phyloP scores from a whole-genome alignment of 2,888 invertebrate genomes.

The Gibbula magus region DNA sequence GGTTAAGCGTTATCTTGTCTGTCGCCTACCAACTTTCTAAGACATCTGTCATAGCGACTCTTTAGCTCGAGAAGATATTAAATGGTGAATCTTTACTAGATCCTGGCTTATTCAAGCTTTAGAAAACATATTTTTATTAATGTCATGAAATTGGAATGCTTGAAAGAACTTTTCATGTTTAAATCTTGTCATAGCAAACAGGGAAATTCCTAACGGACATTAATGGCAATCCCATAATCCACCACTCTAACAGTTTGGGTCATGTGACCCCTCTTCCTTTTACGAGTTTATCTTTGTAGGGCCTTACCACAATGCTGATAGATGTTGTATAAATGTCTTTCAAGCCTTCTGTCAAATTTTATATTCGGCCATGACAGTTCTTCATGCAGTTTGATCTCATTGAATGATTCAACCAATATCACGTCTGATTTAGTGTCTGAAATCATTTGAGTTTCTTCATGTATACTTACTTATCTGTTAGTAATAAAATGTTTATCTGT shows the following conservation, averaged over 20 bases:
- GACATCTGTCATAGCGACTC: neutral
- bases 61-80: slow-evolving; percentile 7
- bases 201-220: neutral
- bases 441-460: no score
- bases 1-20: neutral
- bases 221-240: neutral
- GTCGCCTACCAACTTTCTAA: neutral
- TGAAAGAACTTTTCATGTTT: neutral
- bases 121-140: slow-evolving; percentile 19
- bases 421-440: no score
- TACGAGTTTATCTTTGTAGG: neutral
- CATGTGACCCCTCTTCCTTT: slow-evolving; percentile 10
- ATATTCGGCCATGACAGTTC: no score
- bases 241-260: neutral
- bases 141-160: slow-evolving; percentile 23
- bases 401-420: no score
- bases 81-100: neutral
- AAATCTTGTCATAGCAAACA: neutral
- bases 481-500: no score
- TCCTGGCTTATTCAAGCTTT: neutral
- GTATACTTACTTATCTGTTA: no score
- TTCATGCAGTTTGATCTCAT: no score
- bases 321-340: no score
- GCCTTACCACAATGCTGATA: neutral
- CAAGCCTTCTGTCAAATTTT: no score